A percentile compares a stretch with the other conserved stretches of the same genome.
Evolutionary conservation across 2,113 vertebrate genomes (phyloP).

Genomic region (Crotalus helleri): DNA sequence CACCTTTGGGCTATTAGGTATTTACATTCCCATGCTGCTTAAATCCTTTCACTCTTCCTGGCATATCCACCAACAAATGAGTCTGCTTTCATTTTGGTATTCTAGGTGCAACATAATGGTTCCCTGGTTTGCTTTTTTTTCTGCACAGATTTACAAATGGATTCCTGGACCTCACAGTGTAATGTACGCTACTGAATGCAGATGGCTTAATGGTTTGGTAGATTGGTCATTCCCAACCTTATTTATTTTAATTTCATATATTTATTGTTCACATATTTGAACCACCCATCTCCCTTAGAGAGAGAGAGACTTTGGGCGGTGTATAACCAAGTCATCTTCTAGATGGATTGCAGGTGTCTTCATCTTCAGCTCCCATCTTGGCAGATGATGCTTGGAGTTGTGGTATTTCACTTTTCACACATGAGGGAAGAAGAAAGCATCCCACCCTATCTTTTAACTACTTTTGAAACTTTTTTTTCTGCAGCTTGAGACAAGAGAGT

Average conservation of each 20-base stretch:
- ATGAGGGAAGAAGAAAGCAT: not conserved
- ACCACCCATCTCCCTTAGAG: not conserved
- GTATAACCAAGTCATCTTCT: not conserved
- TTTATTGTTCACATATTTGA: not conserved
- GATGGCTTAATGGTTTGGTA: not conserved
- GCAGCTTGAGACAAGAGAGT: not conserved
- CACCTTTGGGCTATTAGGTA: not conserved
- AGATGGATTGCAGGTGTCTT: not conserved
- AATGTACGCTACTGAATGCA: not conserved
- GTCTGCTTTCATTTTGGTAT: not conserved
- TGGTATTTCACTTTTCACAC: not conserved
- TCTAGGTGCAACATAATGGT: not conserved
- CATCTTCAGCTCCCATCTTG: not conserved
- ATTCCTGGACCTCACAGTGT: not conserved
- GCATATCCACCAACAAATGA: not conserved
- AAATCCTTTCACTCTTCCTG: not conserved
- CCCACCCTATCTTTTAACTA: not conserved
- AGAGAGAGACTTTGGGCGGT: not conserved
- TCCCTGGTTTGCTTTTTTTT: not conserved
- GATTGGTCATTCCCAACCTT: not conserved
- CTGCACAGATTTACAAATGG: not conserved
- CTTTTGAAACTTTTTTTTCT: not conserved
- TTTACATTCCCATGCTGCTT: conserved; percentile 11
- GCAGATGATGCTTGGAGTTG: not conserved
- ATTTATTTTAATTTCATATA: not conserved